A percentile compares a stretch with the other conserved stretches of the same genome.
Conservation (phyloP, 2,888 invertebrate genomes). For the Drosophila melanosoma region DNA sequence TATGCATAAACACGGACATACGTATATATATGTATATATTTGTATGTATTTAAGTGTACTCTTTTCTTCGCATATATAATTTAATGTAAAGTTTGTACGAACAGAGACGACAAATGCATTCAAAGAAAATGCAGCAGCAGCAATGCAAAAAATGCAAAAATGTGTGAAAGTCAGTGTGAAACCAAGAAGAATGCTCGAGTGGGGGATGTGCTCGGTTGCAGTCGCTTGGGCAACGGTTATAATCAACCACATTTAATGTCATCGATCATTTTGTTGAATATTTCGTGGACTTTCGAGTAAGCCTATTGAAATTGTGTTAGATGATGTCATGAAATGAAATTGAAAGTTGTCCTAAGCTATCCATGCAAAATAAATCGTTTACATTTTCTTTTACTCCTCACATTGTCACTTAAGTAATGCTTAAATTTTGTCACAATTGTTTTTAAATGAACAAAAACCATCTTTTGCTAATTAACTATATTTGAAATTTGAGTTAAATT, state of each 20-base stretch:
- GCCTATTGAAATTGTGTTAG: background rate
- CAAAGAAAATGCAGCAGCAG: slow-evolving; percentile 5
- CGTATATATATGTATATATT: background rate
- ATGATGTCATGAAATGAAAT: background rate
- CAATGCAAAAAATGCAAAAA: slow-evolving; percentile 1
- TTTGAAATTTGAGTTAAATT: background rate
- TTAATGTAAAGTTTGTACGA: slow-evolving; percentile 40
- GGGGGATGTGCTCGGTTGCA: background rate
- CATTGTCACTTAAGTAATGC: too few relatives aligned
- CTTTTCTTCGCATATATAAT: slow-evolving; percentile 23
- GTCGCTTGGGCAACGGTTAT: background rate
- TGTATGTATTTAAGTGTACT: background rate
- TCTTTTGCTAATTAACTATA: background rate
- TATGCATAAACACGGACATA: background rate
- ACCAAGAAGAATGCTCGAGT: background rate
- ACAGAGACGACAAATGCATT: slow-evolving; percentile 21
- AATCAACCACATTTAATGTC: background rate
- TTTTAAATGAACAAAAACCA: background rate
- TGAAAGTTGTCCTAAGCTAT: background rate
- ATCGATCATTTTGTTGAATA: background rate
- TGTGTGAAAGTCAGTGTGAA: slow-evolving; percentile 28
- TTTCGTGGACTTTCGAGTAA: background rate
- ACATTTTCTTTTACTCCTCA: background rate
- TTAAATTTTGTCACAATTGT: background rate
- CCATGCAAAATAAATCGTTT: background rate